Percentiles rank a stretch among this genome's conserved stretches.
Conservation (phyloP, 2,797 vertebrate species). For the Parauchenoglanis ngamensis region DNA sequence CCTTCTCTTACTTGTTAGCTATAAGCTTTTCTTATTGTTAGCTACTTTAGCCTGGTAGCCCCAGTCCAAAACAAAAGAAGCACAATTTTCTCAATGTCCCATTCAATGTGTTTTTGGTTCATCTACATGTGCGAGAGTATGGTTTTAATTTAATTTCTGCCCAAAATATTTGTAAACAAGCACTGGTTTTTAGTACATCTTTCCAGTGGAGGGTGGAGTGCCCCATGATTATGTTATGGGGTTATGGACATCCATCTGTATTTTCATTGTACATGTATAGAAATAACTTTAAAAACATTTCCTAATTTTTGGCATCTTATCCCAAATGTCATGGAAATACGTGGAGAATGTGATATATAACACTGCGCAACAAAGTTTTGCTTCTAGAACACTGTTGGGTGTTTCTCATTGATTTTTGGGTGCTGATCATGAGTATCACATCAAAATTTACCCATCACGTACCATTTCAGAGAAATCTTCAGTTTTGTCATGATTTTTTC, state of each 20-base stretch:
- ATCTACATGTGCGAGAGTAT: neutral
- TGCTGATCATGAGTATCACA: too few relatives aligned
- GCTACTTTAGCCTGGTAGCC: neutral
- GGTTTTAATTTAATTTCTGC: neutral
- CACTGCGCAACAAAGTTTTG: too few relatives aligned
- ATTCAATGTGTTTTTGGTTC: neutral
- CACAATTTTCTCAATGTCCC: neutral
- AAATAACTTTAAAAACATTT: neutral
- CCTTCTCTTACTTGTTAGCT: neutral
- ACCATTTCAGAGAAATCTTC: too few relatives aligned
- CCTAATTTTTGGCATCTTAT: neutral
- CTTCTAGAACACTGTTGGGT: too few relatives aligned
- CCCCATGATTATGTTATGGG: neutral
- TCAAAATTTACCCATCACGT: too few relatives aligned
- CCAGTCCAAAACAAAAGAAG: neutral
- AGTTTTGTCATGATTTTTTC: too few relatives aligned
- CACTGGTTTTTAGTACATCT: neutral
- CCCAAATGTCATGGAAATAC: neutral
- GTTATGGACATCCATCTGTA: neutral
- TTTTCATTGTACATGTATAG: neutral
- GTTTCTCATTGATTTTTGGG: too few relatives aligned
- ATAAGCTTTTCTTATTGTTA: neutral
- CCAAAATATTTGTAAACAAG: neutral
- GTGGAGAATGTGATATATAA: neutral
- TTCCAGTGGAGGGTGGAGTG: neutral